phyloP scores from a whole-genome alignment of 1,140 invertebrate genomes.

The Hypsibius dujardini region DNA sequence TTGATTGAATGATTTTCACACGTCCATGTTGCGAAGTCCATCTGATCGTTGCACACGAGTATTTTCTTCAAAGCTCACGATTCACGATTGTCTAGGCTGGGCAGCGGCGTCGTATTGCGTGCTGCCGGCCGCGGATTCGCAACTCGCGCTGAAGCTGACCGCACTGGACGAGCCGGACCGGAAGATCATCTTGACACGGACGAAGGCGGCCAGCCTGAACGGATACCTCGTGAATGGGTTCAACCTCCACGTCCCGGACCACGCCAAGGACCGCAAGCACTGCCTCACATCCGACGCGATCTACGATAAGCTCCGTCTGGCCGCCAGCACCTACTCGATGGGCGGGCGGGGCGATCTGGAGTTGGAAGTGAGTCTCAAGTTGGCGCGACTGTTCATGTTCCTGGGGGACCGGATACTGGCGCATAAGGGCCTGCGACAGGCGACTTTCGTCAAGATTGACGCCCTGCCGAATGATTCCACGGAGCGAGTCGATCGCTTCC shows the following conservation, averaged over 20 bases:
- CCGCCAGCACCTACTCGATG: not conserved
- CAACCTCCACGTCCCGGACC: not conserved
- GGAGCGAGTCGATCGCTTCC: not conserved
- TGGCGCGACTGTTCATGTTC: conserved; percentile 1
- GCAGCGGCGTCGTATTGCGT: conserved; percentile 3
- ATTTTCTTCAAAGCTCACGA: too few species aligned
- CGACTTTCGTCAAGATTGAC: not conserved
- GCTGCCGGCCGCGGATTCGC: not conserved
- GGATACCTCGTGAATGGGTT: conserved; percentile 14
- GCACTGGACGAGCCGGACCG: not conserved
- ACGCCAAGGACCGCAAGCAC: not conserved
- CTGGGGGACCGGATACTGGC: not conserved
- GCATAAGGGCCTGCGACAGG: conserved; percentile 12
- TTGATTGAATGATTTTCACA: too few species aligned
- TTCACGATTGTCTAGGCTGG: not conserved
- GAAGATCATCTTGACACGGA: not conserved
- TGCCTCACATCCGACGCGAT: not conserved
- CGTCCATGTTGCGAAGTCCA: too few species aligned
- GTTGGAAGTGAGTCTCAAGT: conserved; percentile 13
- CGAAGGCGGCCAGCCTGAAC: conserved; percentile 8
- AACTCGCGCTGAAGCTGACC: not conserved
- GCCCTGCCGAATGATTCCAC: not conserved
- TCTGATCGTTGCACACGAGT: too few species aligned
- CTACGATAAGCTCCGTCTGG: not conserved
- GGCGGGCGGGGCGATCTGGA: not conserved